phyloP scores from a whole-genome alignment of 2,113 vertebrate species.

The Lepidothrix coronata region DNA sequence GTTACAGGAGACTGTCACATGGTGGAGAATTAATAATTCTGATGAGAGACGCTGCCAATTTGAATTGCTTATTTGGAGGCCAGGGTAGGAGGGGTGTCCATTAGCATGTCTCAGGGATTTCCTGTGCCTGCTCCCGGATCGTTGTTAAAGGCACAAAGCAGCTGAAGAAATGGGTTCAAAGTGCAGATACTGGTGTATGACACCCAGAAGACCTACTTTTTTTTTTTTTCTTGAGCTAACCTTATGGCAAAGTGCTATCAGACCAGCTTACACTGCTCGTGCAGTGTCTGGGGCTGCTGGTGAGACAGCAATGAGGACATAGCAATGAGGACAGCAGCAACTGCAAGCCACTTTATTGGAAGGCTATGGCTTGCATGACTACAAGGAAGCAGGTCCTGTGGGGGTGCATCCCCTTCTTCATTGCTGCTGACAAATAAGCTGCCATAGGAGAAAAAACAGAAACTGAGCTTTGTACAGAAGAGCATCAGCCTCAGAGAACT shows the following conservation, averaged over 20 bases:
- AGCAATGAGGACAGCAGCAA: not conserved
- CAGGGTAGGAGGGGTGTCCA: conserved; percentile 24
- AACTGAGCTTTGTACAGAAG: not conserved
- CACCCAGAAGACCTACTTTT: not conserved
- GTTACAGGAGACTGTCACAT: not conserved
- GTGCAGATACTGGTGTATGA: not conserved
- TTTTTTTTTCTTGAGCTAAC: not conserved
- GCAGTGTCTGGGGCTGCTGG: not conserved
- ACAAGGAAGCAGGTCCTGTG: no score
- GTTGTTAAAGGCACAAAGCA: not conserved
- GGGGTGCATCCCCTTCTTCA: not conserved
- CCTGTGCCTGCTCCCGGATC: not conserved
- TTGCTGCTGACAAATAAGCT: not conserved
- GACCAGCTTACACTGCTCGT: not conserved
- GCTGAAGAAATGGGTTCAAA: not conserved
- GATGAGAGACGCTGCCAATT: not conserved
- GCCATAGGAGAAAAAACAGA: accelerated
- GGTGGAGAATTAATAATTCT: conserved; percentile 34
- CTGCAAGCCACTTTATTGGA: not conserved
- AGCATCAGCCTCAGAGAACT: not conserved
- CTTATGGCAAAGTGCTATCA: not conserved
- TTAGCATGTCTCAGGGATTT: conserved; percentile 39
- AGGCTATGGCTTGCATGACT: not conserved
- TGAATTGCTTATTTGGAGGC: conserved; percentile 46
- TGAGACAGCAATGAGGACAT: not conserved